Percentiles rank a stretch among this genome's conserved stretches.
These are phyloP conservation scores for Mus musculus DNA, from an alignment of 2,113 vertebrate species.

Conservation along the genomic window GRCm39 chr6:109273501-109274000, in stretches of 20 bases:
- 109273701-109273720: background rate
- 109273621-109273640: background rate
- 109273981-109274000: background rate
- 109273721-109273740: background rate
- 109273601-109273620: background rate
- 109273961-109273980: background rate
- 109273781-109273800: background rate
- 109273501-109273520: background rate
- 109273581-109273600: background rate
- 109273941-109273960: background rate
- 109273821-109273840: background rate
- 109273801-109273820: background rate
- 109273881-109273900: background rate
- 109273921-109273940: background rate
- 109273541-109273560: background rate
- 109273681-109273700: background rate
- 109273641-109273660: background rate
- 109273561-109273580: background rate
- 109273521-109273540: background rate
- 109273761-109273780: background rate
- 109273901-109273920: background rate
- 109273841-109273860: background rate
- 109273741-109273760: background rate
- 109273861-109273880: background rate
- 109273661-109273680: background rate